Percentiles rank a stretch among this genome's conserved stretches.
Conservation (phyloP, 2,113 vertebrate species). For the Anarhynchus alexandrinus region DNA sequence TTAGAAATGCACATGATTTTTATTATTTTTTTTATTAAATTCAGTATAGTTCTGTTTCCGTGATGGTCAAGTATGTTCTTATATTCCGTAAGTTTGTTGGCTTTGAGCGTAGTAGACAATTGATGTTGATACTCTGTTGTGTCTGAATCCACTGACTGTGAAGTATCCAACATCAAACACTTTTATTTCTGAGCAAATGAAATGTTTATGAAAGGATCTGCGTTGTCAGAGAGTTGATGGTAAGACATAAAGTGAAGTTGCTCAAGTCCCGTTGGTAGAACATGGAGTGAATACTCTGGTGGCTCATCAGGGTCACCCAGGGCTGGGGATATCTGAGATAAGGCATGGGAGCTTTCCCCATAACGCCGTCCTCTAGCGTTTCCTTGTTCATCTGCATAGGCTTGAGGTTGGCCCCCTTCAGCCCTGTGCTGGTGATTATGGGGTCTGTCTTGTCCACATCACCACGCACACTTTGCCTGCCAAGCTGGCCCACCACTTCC, state of each 20-base stretch:
- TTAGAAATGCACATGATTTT: background rate
- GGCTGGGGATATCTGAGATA: background rate
- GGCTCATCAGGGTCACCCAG: background rate
- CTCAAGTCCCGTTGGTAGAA: background rate
- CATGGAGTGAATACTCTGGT: too few relatives aligned
- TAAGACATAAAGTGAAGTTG: background rate
- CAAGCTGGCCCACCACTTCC: background rate
- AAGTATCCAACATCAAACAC: background rate
- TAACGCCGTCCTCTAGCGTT: accelerated
- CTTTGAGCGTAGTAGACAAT: background rate
- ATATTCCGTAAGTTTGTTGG: background rate
- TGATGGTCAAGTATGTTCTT: background rate
- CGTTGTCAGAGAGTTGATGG: background rate
- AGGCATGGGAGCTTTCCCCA: accelerated
- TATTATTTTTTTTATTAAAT: background rate
- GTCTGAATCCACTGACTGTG: background rate
- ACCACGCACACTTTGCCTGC: background rate
- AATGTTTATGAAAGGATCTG: background rate
- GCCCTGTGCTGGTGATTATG: background rate
- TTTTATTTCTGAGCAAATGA: background rate
- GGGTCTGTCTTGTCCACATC: too few relatives aligned
- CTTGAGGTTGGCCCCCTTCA: background rate
- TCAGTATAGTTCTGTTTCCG: background rate
- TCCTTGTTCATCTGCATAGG: background rate
- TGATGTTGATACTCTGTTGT: background rate